phyloP scores from a whole-genome alignment of 2,113 vertebrate species.

The Danionella cerebrum region DNA sequence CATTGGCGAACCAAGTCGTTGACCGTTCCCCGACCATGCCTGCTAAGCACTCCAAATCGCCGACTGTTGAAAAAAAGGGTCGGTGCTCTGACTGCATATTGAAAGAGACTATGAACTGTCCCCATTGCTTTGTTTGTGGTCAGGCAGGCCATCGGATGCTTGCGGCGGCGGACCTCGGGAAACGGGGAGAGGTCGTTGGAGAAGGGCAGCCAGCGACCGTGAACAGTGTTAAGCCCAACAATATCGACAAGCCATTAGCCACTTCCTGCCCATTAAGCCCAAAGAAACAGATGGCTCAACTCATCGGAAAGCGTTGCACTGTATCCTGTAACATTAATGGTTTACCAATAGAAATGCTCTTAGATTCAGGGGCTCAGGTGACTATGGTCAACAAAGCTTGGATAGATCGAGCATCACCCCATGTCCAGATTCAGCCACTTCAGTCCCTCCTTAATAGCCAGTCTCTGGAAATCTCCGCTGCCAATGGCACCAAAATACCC shows the following conservation, averaged over 20 bases:
- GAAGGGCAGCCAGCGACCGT: not conserved
- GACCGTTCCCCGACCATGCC: too few species aligned
- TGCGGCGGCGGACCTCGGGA: not conserved
- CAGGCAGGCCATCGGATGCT: not conserved
- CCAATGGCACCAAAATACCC: slow-evolving; percentile 7
- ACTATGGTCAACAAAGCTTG: not conserved
- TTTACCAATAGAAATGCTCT: not conserved
- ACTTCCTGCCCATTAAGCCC: too few species aligned
- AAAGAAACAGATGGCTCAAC: not conserved
- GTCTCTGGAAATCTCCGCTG: slow-evolving; percentile 6
- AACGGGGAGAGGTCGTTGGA: not conserved
- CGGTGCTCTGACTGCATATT: not conserved
- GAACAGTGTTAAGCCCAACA: not conserved
- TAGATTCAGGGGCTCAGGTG: slow-evolving; percentile 10
- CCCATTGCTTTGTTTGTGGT: not conserved
- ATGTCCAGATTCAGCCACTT: not conserved
- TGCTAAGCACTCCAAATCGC: too few species aligned
- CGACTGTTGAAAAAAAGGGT: not conserved
- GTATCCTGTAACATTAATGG: slow-evolving; percentile 6
- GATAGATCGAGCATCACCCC: not conserved
- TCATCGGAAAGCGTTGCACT: not conserved
- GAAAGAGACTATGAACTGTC: not conserved
- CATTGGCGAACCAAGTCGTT: too few species aligned
- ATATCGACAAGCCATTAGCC: not conserved
- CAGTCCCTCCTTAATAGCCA: too few species aligned